Conservation (phyloP, 2,797 vertebrate species). For the Pangasius mekongensis region DNA sequence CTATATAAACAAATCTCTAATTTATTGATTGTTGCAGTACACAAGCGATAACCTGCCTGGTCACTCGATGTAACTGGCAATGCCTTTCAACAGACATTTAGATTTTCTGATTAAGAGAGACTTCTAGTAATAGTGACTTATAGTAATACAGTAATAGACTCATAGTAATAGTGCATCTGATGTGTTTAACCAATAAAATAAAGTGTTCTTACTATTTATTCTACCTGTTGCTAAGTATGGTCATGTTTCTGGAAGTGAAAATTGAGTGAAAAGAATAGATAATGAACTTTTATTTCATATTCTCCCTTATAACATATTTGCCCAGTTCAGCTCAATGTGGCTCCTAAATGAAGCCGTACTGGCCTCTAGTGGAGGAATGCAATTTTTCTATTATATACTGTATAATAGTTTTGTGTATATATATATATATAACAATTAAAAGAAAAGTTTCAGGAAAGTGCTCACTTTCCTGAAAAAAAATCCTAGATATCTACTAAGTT, state of each 20-base stretch:
- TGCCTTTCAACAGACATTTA: neutral
- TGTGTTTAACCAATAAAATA: neutral
- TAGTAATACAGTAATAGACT: too few species aligned
- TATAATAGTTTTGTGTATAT: neutral
- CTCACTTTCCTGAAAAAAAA: neutral
- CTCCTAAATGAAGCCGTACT: neutral
- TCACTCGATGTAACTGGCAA: neutral
- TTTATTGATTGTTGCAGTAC: neutral
- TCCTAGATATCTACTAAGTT: neutral
- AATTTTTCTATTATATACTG: neutral
- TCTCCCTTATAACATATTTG: neutral
- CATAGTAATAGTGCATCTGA: neutral
- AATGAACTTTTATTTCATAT: neutral
- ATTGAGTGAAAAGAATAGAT: neutral
- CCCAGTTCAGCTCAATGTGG: neutral
- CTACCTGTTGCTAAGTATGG: neutral
- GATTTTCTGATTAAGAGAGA: neutral
- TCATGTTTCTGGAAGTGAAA: neutral
- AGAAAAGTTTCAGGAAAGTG: neutral
- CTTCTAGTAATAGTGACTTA: too few species aligned
- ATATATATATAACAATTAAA: neutral
- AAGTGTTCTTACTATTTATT: neutral
- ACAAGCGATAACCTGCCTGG: neutral
- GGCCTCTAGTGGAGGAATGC: conserved; percentile 10
- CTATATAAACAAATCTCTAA: neutral